Evolutionary conservation across 2,888 invertebrate genomes (phyloP).

Genomic region (Dexiosoma caninum): DNA sequence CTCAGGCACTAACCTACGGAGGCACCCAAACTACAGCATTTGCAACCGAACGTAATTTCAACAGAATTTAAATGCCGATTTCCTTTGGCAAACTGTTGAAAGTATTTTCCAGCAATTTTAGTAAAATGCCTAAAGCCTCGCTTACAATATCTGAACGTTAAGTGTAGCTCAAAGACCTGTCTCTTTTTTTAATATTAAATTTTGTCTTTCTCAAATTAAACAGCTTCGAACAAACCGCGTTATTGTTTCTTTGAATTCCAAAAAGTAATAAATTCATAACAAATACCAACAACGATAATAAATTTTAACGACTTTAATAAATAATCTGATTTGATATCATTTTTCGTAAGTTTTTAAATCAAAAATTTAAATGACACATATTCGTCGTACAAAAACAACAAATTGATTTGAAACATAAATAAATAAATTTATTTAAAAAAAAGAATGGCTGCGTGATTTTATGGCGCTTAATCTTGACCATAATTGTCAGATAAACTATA

Average conservation of each 20-base stretch:
- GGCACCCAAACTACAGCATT: no score
- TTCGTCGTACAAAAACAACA: neutral
- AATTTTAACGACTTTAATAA: conserved; percentile 25
- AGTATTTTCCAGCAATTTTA: no score
- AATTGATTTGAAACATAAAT: neutral
- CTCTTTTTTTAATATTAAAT: neutral
- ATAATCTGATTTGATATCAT: conserved; percentile 30
- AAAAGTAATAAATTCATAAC: neutral
- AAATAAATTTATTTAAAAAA: conserved; percentile 30
- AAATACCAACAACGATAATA: conserved; percentile 4
- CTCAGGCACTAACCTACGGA: no score
- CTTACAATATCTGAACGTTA: no score
- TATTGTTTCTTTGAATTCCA: conserved; percentile 1
- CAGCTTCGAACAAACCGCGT: neutral
- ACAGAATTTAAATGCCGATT: no score
- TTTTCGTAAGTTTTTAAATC: conserved; percentile 21
- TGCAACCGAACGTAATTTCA: no score
- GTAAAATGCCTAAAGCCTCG: neutral
- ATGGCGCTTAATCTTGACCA: conserved; percentile 61
- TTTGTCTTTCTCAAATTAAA: neutral
- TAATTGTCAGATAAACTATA: conserved; percentile 40
- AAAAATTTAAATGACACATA: conserved; percentile 19
- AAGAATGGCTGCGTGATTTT: conserved; percentile 9
- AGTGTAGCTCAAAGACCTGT: conserved; percentile 7
- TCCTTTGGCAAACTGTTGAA: no score